Conservation (phyloP, 2,797 vertebrate genomes). For the Lutra lutra region DNA sequence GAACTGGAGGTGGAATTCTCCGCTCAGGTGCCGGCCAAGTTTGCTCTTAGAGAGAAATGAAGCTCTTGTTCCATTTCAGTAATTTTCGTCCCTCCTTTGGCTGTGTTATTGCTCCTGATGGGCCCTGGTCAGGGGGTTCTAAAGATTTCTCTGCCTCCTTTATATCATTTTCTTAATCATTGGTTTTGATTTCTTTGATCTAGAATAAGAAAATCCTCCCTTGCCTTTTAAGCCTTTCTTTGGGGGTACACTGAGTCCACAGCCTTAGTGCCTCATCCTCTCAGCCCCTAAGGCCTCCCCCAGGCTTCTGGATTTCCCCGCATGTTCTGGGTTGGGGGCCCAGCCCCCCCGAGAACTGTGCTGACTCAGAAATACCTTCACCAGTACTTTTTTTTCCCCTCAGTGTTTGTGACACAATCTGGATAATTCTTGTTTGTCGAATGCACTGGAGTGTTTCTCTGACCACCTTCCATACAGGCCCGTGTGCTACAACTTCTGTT, state of each 20-base stretch:
- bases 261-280: neutral
- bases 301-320: neutral
- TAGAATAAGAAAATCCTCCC: neutral
- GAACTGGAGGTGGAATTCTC: neutral
- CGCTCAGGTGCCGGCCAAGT: neutral
- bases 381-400: neutral
- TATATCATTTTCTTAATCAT: neutral
- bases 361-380: no score
- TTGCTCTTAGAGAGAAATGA: neutral
- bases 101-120: neutral
- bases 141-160: neutral
- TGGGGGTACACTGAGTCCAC: neutral
- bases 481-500: neutral
- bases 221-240: neutral
- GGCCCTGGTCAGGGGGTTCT: neutral
- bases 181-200: neutral
- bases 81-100: neutral
- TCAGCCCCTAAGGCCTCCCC: neutral
- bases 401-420: neutral
- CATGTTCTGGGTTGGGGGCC: neutral
- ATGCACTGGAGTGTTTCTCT: neutral
- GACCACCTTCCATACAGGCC: neutral
- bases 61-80: neutral
- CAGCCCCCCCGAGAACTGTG: neutral
- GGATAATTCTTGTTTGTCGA: neutral